These are phyloP conservation scores for Mythimna pallens DNA, from an alignment of 2,888 invertebrate species.

Conservation along the genomic window DNA sequence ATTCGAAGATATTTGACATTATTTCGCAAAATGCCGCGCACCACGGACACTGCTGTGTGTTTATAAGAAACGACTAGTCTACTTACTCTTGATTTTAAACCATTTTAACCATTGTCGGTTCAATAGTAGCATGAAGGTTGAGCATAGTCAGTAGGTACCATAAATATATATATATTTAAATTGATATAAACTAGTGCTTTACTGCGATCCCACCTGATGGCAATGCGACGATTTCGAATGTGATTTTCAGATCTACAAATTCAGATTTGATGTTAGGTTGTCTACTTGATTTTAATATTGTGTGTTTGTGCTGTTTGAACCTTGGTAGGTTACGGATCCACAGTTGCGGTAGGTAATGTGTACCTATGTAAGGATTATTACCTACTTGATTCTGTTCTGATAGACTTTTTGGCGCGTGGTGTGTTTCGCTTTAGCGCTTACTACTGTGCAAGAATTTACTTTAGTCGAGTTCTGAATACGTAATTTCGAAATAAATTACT, in stretches of 20 bases:
- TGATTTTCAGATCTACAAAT: not conserved
- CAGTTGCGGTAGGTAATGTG: not conserved
- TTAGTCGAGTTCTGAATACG: not conserved
- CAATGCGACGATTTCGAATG: not conserved
- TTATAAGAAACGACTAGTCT: not conserved
- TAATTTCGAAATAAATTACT: not conserved
- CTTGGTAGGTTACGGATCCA: not conserved
- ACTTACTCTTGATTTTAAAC: not conserved
- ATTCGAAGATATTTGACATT: not conserved
- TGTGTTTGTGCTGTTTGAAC: not conserved
- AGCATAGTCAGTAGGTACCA: no score
- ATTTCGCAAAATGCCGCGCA: not conserved
- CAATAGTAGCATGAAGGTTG: no score
- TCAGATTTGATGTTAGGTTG: not conserved
- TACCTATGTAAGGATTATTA: not conserved
- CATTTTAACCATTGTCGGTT: not conserved
- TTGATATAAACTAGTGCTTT: no score
- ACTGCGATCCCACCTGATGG: not conserved
- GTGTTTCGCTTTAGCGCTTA: not conserved
- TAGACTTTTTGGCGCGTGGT: not conserved
- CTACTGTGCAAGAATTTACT: not conserved
- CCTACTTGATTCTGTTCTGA: not conserved
- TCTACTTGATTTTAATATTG: not conserved
- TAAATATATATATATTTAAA: not conserved
- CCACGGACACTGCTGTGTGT: not conserved